Evolutionary conservation across 2,797 vertebrate species (phyloP).

Genomic region (Manis crassicaudata): DNA sequence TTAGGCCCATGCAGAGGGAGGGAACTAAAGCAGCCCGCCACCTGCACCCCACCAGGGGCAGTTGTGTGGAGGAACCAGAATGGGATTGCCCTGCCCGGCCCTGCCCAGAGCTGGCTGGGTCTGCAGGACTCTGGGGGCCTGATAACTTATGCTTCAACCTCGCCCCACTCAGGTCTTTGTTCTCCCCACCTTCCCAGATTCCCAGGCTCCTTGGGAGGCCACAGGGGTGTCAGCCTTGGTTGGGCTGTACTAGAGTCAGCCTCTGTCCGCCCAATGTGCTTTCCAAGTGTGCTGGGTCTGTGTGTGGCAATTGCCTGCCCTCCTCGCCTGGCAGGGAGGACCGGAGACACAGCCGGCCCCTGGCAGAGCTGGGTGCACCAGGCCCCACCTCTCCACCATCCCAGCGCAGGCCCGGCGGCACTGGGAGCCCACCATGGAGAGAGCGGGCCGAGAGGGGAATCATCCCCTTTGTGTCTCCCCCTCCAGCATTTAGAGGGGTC

Average conservation of each 20-base stretch:
- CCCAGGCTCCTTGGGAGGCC: slow-evolving; percentile 57
- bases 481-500: neutral
- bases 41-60: neutral
- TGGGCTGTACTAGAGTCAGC: neutral
- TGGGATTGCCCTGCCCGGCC: neutral
- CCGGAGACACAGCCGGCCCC: neutral
- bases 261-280: neutral
- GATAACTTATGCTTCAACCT: neutral
- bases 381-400: neutral
- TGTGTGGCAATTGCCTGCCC: too few species aligned
- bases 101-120: neutral
- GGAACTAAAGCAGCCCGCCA: neutral
- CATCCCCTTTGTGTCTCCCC: neutral
- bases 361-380: neutral
- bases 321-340: neutral
- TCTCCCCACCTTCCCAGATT: slow-evolving; percentile 56
- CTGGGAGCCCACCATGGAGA: neutral
- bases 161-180: neutral
- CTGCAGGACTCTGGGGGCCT: neutral
- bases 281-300: neutral
- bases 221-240: neutral
- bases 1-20: neutral
- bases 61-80: neutral
- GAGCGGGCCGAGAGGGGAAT: neutral
- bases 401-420: neutral